A percentile compares a stretch with the other conserved stretches of the same genome.
Conservation (phyloP, 2,113 vertebrate genomes). For the Stigmatopora argus region DNA sequence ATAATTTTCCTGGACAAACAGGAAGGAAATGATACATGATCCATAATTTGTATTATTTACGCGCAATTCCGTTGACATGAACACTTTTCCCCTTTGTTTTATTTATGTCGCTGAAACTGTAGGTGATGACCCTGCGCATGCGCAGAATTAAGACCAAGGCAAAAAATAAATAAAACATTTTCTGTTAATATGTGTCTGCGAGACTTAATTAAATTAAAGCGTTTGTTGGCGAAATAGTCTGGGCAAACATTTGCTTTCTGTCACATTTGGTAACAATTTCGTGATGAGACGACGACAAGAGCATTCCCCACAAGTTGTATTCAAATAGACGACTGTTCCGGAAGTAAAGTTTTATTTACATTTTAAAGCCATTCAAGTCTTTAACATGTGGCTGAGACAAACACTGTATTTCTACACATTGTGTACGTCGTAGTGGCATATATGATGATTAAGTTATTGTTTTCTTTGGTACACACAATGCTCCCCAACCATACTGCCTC, state of each 20-base stretch:
- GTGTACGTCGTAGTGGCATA: too few species aligned
- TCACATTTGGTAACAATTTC: neutral
- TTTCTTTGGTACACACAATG: neutral
- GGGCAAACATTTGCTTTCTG: neutral
- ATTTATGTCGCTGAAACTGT: neutral
- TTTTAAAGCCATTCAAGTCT: neutral
- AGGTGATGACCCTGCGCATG: neutral
- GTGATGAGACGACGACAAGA: slow-evolving; percentile 1
- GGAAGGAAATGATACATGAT: neutral
- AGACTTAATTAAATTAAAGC: neutral
- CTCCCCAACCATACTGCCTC: too few species aligned
- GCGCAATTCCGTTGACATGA: neutral
- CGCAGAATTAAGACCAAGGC: neutral
- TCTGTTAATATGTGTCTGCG: neutral
- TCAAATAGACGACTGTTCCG: slow-evolving; percentile 4
- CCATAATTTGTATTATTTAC: neutral
- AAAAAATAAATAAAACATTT: neutral
- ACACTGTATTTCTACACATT: neutral
- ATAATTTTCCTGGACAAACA: neutral
- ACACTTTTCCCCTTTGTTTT: too few species aligned
- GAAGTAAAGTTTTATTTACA: slow-evolving; percentile 12
- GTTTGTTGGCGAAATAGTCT: neutral
- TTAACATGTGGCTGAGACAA: neutral
- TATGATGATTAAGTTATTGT: too few species aligned
- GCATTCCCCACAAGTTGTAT: neutral